These are phyloP conservation scores for Hipparchia semele DNA, from an alignment of 2,888 invertebrate genomes.

Conservation along the genomic window DNA sequence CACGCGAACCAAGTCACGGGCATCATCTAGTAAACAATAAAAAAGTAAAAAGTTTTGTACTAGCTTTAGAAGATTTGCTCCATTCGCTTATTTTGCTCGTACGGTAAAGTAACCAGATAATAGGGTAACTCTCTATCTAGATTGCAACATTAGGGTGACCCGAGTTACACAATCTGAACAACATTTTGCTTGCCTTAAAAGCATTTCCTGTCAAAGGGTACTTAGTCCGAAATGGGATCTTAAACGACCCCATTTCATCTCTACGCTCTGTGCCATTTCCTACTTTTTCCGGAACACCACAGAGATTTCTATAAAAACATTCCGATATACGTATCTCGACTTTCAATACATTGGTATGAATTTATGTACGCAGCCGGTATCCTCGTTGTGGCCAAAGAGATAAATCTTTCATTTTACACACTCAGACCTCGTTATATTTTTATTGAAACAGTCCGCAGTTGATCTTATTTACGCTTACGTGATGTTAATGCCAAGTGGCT, in stretches of 20 bases:
- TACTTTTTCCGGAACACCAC: constrained; percentile 53
- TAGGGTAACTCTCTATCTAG: neutral
- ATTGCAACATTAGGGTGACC: neutral
- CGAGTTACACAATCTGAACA: constrained; percentile 11
- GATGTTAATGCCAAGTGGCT: neutral
- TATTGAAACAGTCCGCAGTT: constrained; percentile 60
- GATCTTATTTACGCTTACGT: constrained; percentile 34
- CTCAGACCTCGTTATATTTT: constrained; percentile 63
- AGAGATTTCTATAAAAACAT: constrained; percentile 67
- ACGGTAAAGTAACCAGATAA: too few relatives aligned
- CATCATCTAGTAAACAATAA: too few relatives aligned
- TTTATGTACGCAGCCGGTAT: constrained; percentile 58
- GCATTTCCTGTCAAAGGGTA: constrained; percentile 42
- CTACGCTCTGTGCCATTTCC: constrained; percentile 51
- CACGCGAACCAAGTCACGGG: too few relatives aligned
- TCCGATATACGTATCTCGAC: constrained; percentile 50
- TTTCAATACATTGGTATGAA: constrained; percentile 71
- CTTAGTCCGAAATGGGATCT: constrained; percentile 42
- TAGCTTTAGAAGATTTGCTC: too few relatives aligned
- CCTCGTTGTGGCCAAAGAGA: constrained; percentile 50
- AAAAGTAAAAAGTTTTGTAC: too few relatives aligned
- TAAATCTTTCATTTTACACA: constrained; percentile 70
- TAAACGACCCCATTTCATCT: constrained; percentile 43
- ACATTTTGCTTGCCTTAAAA: constrained; percentile 37
- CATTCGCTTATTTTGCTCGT: too few relatives aligned